Evolutionary conservation across 2,113 vertebrate genomes (phyloP), one percentile per base, ranked within the genome.

Genomic region (Caranx ignobilis): DNA sequence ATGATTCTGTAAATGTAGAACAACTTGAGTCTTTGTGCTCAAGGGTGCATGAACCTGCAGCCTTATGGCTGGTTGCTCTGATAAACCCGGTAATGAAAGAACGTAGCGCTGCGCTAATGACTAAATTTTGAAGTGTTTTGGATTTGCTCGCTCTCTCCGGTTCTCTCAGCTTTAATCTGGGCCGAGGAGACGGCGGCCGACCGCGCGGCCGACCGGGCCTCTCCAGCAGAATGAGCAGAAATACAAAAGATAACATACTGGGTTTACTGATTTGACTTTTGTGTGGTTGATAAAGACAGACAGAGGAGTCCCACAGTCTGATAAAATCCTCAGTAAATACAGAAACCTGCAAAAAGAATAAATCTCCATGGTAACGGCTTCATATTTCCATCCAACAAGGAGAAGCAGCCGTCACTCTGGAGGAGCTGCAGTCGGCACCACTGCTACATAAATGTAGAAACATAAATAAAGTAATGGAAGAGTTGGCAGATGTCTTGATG

Each of bases 1-100:
- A 93, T 92, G 89, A 93, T 92, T 94, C 85, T 87, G 89, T 91
- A 86, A 92, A 91, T 89, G 85, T 91, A 91, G 87, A 94, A 92
- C 90, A 87, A 91, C 79, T 92, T 75, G 90, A 92, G 91, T 88
- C 90, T 94, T 94, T 93, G 91, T 93, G 84, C 87, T 92, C 91
- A 87, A 79, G 90, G 88, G 89, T 91, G 92, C 91, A 88, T 92
- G 89, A 92, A 92, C 83, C 89, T 80, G 76, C 39, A 26, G 67
- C 77, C 89, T 52, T 87, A 85, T 89, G 91, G 91, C 91, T 91
- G 92, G 88, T 73, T 86, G 91, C 91, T 79, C 89, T 45, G 91
- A 94, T 93, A 94, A 94, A 89, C 86, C 54, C 78, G 19, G 47
- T 90, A 91, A 91, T 91, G 87, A 89, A 91, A 93, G 92, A 89